Evolutionary conservation across 2,113 vertebrate species (phyloP).

Genomic region (Otocyon megalotis): DNA sequence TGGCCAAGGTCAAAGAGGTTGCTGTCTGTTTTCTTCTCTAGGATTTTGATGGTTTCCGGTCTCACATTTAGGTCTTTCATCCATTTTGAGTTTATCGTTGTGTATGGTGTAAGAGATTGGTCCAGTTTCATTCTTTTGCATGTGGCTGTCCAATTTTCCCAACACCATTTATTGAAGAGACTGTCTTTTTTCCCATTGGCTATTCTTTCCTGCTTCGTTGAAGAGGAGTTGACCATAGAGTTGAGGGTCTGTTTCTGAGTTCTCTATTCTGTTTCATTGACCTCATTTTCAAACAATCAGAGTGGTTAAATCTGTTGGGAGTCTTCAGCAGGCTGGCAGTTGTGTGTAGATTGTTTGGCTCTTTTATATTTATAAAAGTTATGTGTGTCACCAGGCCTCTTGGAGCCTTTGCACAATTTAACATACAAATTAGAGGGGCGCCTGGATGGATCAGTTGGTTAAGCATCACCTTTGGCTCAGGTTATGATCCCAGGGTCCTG

Average conservation of each 20-base stretch:
- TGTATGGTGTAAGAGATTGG: background rate
- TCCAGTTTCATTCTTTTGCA: background rate
- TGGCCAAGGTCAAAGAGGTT: background rate
- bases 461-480: no score
- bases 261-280: background rate
- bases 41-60: background rate
- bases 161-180: background rate
- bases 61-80: background rate
- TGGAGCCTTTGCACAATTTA: background rate
- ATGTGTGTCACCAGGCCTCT: conserved; percentile 25
- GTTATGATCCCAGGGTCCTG: no score
- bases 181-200: background rate
- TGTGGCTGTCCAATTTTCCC: background rate
- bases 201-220: background rate
- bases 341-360: background rate
- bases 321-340: background rate
- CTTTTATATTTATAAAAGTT: conserved; percentile 26
- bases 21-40: background rate
- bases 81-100: background rate
- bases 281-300: background rate
- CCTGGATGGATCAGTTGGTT: no score
- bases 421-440: conserved; percentile 22
- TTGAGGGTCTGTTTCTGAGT: background rate
- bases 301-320: background rate
- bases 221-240: background rate